These are phyloP conservation scores for Cichlasoma orientale DNA, from an alignment of 2,797 vertebrate genomes.

Conservation along the genomic window DNA sequence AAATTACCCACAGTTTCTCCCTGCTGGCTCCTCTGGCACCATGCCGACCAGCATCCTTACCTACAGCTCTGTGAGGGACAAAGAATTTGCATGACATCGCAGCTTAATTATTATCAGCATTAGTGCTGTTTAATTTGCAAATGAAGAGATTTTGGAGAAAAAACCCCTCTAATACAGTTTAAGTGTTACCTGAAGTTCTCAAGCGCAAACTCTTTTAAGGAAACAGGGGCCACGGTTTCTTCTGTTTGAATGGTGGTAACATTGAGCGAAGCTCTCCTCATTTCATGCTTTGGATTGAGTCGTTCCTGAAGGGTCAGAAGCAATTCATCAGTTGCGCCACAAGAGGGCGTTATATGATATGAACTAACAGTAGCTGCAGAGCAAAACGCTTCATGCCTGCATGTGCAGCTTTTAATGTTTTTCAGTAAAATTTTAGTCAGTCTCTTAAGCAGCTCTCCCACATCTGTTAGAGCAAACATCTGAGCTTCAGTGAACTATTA, in stretches of 20 bases:
- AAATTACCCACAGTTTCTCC: constrained; percentile 86
- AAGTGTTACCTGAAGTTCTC: constrained; percentile 89
- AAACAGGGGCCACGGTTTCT: constrained; percentile 80
- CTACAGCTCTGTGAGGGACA: constrained; percentile 53
- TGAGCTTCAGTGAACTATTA: neutral
- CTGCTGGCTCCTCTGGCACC: constrained; percentile 66
- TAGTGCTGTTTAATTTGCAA: neutral
- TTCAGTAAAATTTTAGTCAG: neutral
- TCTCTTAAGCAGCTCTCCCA: no score
- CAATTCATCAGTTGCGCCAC: constrained; percentile 29
- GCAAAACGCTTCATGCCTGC: neutral
- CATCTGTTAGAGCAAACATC: neutral
- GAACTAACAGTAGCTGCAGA: neutral
- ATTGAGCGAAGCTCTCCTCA: constrained; percentile 62
- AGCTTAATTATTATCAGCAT: neutral
- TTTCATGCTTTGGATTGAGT: constrained; percentile 78
- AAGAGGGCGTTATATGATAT: neutral
- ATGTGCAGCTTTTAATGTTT: neutral
- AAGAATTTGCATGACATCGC: neutral
- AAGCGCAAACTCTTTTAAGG: constrained; percentile 90
- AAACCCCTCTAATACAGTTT: neutral
- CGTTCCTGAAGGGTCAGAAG: constrained; percentile 69
- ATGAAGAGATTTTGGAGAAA: neutral
- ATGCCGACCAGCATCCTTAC: constrained; percentile 79
- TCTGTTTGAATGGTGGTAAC: constrained; percentile 50